A percentile compares a stretch with the other conserved stretches of the same genome.
Evolutionary conservation across 2,888 invertebrate species (phyloP).

Genomic region (Physocephala rufipes): DNA sequence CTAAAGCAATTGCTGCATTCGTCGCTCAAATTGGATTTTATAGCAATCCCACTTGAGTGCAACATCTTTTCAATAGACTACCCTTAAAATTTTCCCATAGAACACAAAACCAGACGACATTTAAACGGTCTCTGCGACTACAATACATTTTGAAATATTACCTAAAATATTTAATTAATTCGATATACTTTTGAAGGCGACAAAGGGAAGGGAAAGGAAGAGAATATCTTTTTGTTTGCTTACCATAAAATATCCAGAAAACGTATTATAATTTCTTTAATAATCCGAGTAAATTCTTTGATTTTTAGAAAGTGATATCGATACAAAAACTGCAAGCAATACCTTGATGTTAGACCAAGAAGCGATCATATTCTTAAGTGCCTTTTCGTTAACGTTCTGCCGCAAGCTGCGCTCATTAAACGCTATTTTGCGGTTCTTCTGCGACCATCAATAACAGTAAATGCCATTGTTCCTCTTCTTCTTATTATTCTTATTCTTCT

Average conservation of each 20-base stretch:
- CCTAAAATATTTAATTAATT: background rate
- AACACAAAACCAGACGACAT: background rate
- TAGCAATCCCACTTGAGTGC: constrained; percentile 35
- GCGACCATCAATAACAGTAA: constrained; percentile 44
- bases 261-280: background rate
- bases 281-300: background rate
- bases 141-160: background rate
- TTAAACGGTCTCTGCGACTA: too few relatives aligned
- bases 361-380: background rate
- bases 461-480: constrained; percentile 46
- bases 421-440: constrained; percentile 57
- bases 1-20: background rate
- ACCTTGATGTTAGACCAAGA: too few relatives aligned
- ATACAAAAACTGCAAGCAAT: too few relatives aligned
- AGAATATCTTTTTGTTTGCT: background rate
- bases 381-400: constrained; percentile 37
- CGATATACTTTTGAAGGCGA: background rate
- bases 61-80: background rate
- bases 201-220: too few relatives aligned
- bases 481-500: too few relatives aligned
- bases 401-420: constrained; percentile 63
- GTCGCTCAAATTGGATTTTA: constrained; percentile 39
- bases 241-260: background rate
- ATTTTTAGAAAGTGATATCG: background rate
- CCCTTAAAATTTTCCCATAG: constrained; percentile 15